Evolutionary conservation across 1,140 invertebrate species (phyloP).

Genomic region (Drosophila mojavensis): DNA sequence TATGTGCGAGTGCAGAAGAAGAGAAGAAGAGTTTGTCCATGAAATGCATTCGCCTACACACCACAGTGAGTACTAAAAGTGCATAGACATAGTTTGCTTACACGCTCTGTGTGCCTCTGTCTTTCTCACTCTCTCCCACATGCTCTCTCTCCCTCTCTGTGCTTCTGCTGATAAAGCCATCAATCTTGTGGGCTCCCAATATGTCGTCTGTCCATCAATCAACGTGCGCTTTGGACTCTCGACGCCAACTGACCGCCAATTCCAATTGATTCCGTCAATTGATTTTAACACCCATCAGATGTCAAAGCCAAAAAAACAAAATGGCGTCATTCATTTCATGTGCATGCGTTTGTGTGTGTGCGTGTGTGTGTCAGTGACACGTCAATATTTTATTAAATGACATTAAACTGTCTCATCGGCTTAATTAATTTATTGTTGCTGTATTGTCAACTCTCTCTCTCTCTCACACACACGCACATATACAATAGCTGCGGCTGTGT

Average conservation of each 20-base stretch:
- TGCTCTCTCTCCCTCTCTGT: slow-evolving; percentile 4
- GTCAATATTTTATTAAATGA: slow-evolving; percentile 84
- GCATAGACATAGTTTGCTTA: not conserved
- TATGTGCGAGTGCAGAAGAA: slow-evolving; percentile 30
- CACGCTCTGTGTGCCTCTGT: slow-evolving; percentile 2
- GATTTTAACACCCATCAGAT: slow-evolving; percentile 83
- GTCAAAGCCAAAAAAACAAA: slow-evolving; percentile 75
- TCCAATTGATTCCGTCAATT: slow-evolving; percentile 84
- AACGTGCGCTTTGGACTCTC: slow-evolving; percentile 37
- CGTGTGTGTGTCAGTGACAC: slow-evolving; percentile 69
- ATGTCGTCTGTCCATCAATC: slow-evolving; percentile 83
- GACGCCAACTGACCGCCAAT: slow-evolving; percentile 72
- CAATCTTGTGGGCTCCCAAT: slow-evolving; percentile 69
- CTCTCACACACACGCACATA: slow-evolving; percentile 11
- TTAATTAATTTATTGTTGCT: slow-evolving; percentile 84
- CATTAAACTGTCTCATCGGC: slow-evolving; percentile 84
- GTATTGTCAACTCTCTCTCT: slow-evolving; percentile 65
- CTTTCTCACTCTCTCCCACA: not conserved
- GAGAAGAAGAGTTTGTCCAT: slow-evolving; percentile 27
- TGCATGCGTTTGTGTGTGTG: slow-evolving; percentile 28
- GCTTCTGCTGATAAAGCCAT: slow-evolving; percentile 41
- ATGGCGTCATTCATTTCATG: slow-evolving; percentile 61
- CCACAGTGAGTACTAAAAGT: not conserved
- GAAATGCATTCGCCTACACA: slow-evolving; percentile 29
- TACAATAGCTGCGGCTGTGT: slow-evolving; percentile 28